These are phyloP conservation scores for Remorina albescens DNA, from an alignment of 2,797 vertebrate species.

Conservation along the genomic window DNA sequence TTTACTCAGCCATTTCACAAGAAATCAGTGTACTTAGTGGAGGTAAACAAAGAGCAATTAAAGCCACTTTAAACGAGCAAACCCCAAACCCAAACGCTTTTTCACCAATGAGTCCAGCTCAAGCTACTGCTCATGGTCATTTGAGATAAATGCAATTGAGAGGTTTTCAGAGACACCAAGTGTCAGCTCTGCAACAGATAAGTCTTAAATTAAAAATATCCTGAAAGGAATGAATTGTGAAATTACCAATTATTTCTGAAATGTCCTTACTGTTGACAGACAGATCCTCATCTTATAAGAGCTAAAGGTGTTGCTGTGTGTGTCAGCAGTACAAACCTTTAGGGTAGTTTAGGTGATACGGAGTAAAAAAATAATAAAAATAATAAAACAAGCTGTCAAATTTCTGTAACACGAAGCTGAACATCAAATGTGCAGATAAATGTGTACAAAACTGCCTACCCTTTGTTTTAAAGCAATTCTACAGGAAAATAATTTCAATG, in stretches of 20 bases:
- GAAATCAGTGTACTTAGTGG: not conserved
- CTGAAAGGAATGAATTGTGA: too few relatives aligned
- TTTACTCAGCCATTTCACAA: not conserved
- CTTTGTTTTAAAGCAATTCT: not conserved
- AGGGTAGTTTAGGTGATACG: not conserved
- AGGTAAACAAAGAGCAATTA: not conserved
- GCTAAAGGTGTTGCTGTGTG: not conserved
- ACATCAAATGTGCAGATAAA: not conserved
- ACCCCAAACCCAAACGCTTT: not conserved
- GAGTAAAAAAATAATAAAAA: constrained; percentile 7
- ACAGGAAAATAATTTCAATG: not conserved
- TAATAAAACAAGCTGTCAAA: not conserved
- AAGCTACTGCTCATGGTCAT: not conserved
- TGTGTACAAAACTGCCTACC: not conserved
- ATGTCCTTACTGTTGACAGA: not conserved
- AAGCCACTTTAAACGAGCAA: not conserved
- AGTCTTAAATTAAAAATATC: not conserved
- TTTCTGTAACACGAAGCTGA: not conserved
- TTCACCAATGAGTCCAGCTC: not conserved
- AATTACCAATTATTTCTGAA: not conserved
- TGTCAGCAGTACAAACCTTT: not conserved
- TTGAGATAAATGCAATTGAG: not conserved
- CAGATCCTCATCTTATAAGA: not conserved
- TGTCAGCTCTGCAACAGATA: not conserved
- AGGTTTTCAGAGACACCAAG: not conserved